Evolutionary conservation across 1,140 invertebrate species (phyloP).

Genomic region (Copidosoma floridanum): DNA sequence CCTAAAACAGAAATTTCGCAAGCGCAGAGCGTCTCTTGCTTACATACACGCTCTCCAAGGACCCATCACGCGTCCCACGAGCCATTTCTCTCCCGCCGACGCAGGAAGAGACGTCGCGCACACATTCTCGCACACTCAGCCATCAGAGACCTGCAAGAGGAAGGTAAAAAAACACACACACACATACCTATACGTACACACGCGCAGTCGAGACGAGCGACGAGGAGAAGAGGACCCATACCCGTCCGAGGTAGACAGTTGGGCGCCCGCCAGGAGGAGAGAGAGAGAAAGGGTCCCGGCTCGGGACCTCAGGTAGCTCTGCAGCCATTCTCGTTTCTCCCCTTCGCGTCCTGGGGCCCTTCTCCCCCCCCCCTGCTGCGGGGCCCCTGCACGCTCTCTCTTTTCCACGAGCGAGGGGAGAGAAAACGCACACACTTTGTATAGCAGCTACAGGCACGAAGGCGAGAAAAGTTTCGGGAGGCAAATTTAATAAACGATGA

Average conservation of each 20-base stretch:
- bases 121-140: no score
- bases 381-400: no score
- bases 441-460: neutral
- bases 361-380: conserved; percentile 37
- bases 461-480: conserved; percentile 5
- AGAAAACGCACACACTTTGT: no score
- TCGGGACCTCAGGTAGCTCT: conserved; percentile 35
- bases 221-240: conserved; percentile 17
- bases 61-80: no score
- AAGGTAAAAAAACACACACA: no score
- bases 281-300: conserved; percentile 27
- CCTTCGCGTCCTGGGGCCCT: neutral
- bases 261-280: conserved; percentile 39
- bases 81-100: no score
- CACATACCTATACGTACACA: no score
- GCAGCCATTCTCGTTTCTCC: conserved; percentile 6
- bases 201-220: conserved; percentile 6
- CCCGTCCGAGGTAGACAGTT: conserved; percentile 41
- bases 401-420: conserved; percentile 6
- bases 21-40: no score
- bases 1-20: no score
- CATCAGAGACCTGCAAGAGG: no score
- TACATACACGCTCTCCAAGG: no score
- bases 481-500: conserved; percentile 21
- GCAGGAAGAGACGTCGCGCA: no score